Conservation (phyloP, 53 echinoderm and acorn worm genomes). For the Pentamera pediparva region DNA sequence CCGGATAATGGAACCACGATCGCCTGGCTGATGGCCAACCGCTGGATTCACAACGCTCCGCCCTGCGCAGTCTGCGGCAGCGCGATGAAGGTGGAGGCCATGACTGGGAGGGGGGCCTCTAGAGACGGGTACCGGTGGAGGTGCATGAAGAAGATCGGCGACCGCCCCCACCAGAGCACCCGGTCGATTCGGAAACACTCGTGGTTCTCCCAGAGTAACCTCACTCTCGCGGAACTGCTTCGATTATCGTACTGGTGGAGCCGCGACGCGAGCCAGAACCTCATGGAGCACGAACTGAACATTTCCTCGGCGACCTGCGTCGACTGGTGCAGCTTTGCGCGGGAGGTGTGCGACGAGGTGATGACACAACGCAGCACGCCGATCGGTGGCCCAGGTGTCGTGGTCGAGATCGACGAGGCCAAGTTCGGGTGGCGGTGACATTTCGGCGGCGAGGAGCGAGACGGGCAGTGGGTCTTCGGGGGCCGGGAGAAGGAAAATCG, state of each 20-base stretch:
- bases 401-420: conserved; percentile 17
- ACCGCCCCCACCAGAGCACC: not conserved
- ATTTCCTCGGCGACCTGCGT: conserved; percentile 26
- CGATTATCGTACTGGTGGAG: conserved; percentile 45
- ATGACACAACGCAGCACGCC: not conserved
- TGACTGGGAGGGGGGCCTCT: not conserved
- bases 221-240: conserved; percentile 20
- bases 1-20: no score
- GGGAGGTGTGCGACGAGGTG: conserved; percentile 24
- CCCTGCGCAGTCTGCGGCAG: not conserved
- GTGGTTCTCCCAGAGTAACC: conserved; percentile 44
- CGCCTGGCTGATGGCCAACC: no score
- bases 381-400: conserved; percentile 7
- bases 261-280: not conserved
- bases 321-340: conserved; percentile 44
- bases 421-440: conserved; percentile 25
- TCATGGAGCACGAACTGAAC: conserved; percentile 23
- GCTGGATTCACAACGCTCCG: no score
- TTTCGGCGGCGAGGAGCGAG: not conserved
- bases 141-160: not conserved
- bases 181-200: conserved; percentile 17
- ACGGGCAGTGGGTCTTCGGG: conserved; percentile 47
- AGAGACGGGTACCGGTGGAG: not conserved
- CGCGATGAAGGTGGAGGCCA: not conserved
- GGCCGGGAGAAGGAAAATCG: conserved; percentile 30